Evolutionary conservation across 2,113 vertebrate species (phyloP).

Genomic region (Hypomesus transpacificus): DNA sequence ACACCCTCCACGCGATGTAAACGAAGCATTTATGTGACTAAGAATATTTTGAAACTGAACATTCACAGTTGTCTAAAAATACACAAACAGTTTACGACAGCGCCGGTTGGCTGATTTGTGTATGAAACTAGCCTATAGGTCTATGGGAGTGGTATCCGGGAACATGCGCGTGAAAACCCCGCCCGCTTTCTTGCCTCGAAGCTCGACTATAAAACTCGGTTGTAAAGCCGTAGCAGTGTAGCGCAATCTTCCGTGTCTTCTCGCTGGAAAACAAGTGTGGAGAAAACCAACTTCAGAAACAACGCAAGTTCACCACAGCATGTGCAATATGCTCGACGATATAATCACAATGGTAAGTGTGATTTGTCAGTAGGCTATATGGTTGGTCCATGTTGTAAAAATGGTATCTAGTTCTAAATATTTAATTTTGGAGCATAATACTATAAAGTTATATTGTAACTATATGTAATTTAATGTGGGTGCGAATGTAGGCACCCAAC

Average conservation of each 20-base stretch:
- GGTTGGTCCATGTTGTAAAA: neutral
- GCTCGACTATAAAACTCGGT: constrained; percentile 16
- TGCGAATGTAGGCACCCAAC: too few species aligned
- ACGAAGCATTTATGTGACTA: constrained; percentile 40
- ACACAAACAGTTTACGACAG: constrained; percentile 29
- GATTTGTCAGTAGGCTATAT: constrained; percentile 6
- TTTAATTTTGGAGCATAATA: neutral
- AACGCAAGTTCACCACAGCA: constrained; percentile 56
- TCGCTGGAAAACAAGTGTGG: neutral
- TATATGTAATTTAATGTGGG: neutral
- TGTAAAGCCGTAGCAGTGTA: neutral
- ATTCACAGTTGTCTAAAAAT: constrained; percentile 52
- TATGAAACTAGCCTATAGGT: constrained; percentile 56
- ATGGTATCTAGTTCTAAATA: too few species aligned
- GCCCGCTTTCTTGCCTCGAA: constrained; percentile 1
- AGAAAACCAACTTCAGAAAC: constrained; percentile 20
- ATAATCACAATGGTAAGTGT: constrained; percentile 65
- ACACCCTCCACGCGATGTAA: constrained; percentile 22
- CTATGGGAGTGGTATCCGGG: constrained; percentile 58
- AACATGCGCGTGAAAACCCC: constrained; percentile 58
- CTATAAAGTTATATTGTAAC: neutral
- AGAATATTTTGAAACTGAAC: constrained; percentile 50
- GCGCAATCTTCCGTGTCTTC: neutral
- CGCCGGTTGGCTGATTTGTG: constrained; percentile 20
- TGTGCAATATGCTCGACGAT: constrained; percentile 70